A percentile compares a stretch with the other conserved stretches of the same genome.
Evolutionary conservation across 2,888 invertebrate genomes (phyloP).

Genomic region (Pyrrhia umbra): DNA sequence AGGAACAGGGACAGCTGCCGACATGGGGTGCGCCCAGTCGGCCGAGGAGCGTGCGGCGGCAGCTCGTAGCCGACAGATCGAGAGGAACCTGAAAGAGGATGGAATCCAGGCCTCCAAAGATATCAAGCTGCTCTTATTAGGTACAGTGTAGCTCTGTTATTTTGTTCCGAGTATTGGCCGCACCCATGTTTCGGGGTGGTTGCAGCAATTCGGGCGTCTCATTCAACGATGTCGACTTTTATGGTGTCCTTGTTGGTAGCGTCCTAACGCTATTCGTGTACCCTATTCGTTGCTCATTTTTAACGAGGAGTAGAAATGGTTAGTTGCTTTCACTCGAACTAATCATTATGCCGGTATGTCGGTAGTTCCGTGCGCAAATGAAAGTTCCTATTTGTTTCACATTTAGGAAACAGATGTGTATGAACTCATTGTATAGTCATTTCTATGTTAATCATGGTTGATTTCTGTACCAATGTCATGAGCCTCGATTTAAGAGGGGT

Average conservation of each 20-base stretch:
- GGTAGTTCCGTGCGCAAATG: slow-evolving; percentile 80
- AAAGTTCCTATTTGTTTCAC: slow-evolving; percentile 77
- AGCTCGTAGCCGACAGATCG: slow-evolving; percentile 99
- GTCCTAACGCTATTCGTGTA: slow-evolving; percentile 37
- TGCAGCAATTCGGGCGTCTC: slow-evolving; percentile 56
- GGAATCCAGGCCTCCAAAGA: slow-evolving; percentile 99
- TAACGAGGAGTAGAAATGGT: slow-evolving; percentile 37
- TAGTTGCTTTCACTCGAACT: slow-evolving; percentile 80
- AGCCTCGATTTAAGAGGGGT: slow-evolving; percentile 16
- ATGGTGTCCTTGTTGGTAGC: slow-evolving; percentile 44
- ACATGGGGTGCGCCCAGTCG: slow-evolving; percentile 99
- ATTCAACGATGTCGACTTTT: slow-evolving; percentile 43
- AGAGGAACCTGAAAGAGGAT: slow-evolving; percentile 99
- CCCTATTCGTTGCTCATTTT: slow-evolving; percentile 44
- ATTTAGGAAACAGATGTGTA: slow-evolving; percentile 68
- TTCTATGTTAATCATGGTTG: slow-evolving; percentile 53
- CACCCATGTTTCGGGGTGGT: slow-evolving; percentile 79
- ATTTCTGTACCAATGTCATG: slow-evolving; percentile 46
- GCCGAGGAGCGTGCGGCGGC: slow-evolving; percentile 99
- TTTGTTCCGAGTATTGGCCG: slow-evolving; percentile 72
- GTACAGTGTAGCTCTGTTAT: slow-evolving; percentile 90
- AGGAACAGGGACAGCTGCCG: slow-evolving; percentile 88
- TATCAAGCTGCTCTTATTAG: slow-evolving; percentile 98
- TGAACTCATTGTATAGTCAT: slow-evolving; percentile 55
- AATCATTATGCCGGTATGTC: slow-evolving; percentile 82